Conservation (phyloP, 2,888 invertebrate genomes). For the Halictus ligatus region DNA sequence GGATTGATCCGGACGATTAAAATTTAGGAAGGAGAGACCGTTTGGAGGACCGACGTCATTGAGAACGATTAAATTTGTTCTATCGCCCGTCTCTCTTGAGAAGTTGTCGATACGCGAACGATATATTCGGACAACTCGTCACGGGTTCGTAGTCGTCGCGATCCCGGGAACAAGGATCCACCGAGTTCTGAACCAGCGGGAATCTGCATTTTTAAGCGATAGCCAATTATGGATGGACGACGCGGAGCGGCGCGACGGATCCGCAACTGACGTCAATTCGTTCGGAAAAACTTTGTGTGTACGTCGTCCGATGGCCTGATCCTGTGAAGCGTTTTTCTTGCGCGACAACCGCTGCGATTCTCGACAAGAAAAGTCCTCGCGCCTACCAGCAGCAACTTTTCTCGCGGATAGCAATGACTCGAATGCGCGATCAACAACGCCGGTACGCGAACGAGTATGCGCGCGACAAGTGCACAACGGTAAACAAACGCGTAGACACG, state of each 20-base stretch:
- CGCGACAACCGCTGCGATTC: neutral
- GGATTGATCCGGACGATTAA: constrained; percentile 37
- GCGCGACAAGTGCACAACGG: constrained; percentile 31
- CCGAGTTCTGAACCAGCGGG: neutral
- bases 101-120: constrained; percentile 1
- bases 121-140: neutral
- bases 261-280: constrained; percentile 27
- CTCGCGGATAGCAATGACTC: constrained; percentile 1
- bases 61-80: constrained; percentile 61
- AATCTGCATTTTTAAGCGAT: constrained; percentile 33
- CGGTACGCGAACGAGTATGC: constrained; percentile 42
- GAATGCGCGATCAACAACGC: constrained; percentile 15
- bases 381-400: neutral
- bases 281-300: constrained; percentile 24
- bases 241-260: neutral
- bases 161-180: neutral
- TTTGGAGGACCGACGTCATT: constrained; percentile 52
- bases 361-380: neutral
- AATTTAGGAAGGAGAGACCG: constrained; percentile 46
- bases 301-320: neutral
- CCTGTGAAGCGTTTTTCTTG: neutral
- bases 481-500: constrained; percentile 43
- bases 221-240: constrained; percentile 20
- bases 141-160: neutral
- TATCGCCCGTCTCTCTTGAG: constrained; percentile 51